Percentiles rank a stretch among this genome's conserved stretches.
Conservation (phyloP, 2,797 vertebrate genomes). For the Sebastolobus altivelis region DNA sequence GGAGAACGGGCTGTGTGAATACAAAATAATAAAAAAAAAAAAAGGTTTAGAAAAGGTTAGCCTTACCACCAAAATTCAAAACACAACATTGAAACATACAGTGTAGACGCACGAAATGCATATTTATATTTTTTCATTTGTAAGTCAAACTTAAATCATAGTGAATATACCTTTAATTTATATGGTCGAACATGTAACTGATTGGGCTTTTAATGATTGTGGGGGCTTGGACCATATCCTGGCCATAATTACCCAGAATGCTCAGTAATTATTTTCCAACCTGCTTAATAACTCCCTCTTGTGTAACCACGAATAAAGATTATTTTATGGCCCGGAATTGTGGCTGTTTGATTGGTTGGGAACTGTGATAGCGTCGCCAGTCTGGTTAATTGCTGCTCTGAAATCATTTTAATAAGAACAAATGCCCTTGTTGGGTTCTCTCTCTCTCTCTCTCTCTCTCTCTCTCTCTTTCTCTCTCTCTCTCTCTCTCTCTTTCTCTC, state of each 20-base stretch:
- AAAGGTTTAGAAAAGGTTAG: no score
- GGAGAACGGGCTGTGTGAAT: no score
- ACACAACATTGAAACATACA: no score
- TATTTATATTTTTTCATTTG: background rate
- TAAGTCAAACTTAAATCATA: background rate
- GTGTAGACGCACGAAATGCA: background rate
- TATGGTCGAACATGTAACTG: background rate
- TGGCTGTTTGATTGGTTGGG: conserved; percentile 61
- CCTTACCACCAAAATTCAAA: no score
- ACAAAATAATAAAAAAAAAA: no score
- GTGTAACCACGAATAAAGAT: conserved; percentile 68
- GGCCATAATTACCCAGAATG: conserved; percentile 70
- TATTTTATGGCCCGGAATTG: conserved; percentile 65
- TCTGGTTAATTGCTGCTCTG: conserved; percentile 72
- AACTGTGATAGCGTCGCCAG: conserved; percentile 57
- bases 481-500: background rate
- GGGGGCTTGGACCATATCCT: conserved; percentile 45
- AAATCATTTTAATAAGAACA: conserved; percentile 77
- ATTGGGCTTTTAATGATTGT: conserved; percentile 41
- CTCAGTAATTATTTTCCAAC: conserved; percentile 63
- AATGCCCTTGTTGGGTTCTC: conserved; percentile 56
- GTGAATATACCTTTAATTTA: conserved; percentile 11
- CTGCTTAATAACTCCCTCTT: conserved; percentile 68
- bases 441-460: conserved; percentile 21
- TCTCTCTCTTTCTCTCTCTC: conserved; percentile 3